Percentiles rank a stretch among this genome's conserved stretches.
Evolutionary conservation across 2,113 vertebrate genomes (phyloP).

Genomic region (Diadophis punctatus): DNA sequence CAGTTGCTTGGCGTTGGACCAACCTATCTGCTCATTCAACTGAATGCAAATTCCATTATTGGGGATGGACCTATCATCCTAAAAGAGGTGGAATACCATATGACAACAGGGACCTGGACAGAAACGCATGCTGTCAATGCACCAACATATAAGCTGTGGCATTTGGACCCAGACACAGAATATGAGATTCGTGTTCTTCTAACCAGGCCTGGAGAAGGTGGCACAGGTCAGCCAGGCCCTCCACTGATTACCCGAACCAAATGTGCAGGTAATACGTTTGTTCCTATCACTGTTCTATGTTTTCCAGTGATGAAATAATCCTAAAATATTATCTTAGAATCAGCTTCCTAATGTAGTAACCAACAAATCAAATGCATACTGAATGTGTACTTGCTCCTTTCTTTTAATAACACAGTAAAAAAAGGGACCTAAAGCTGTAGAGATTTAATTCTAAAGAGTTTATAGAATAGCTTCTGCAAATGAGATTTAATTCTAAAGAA

Average conservation of each 20-base stretch:
- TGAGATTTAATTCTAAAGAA: background rate
- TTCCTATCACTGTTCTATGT: background rate
- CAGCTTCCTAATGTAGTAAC: background rate
- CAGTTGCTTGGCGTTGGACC: constrained; percentile 93
- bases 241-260: constrained; percentile 94
- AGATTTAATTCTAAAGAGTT: background rate
- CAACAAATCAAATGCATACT: background rate
- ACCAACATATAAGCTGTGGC: constrained; percentile 95
- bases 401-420: background rate
- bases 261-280: constrained; percentile 83
- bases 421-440: background rate
- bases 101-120: constrained; percentile 94
- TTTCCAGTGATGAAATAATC: background rate
- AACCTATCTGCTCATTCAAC: constrained; percentile 93
- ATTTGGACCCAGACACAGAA: constrained; percentile 94
- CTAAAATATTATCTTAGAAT: background rate
- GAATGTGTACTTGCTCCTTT: background rate
- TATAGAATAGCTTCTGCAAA: too few species aligned
- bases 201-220: constrained; percentile 92
- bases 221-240: constrained; percentile 89
- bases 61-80: constrained; percentile 96
- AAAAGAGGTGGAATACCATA: constrained; percentile 96
- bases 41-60: constrained; percentile 97
- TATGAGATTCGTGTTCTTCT: constrained; percentile 95
- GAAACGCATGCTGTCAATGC: constrained; percentile 97